Conservation (phyloP, 2,113 vertebrate species). For the Rhea pennata region DNA sequence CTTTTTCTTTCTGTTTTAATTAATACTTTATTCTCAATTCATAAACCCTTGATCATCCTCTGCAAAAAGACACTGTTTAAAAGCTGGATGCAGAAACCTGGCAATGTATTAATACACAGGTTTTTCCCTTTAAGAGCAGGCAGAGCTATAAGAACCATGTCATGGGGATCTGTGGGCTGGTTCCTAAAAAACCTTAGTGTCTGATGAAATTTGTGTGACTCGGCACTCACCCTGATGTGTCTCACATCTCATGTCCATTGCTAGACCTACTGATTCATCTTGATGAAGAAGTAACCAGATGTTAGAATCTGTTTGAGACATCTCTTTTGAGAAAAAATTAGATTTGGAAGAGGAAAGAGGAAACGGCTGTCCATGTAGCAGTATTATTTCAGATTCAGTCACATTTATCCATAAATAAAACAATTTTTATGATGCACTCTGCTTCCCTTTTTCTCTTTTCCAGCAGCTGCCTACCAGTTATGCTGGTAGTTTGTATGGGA, state of each 20-base stretch:
- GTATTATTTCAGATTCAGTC: background rate
- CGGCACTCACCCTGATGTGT: background rate
- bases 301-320: background rate
- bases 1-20: background rate
- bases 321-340: background rate
- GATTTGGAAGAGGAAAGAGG: background rate
- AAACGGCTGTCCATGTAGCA: background rate
- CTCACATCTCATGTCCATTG: background rate
- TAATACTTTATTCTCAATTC: background rate
- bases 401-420: background rate
- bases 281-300: background rate
- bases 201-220: background rate
- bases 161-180: background rate
- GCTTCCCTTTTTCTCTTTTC: background rate
- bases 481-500: background rate
- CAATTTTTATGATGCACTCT: background rate
- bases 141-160: background rate
- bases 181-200: background rate
- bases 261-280: background rate
- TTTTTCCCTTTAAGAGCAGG: background rate
- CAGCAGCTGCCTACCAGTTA: background rate
- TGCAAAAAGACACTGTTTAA: background rate
- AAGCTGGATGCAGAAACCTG: background rate
- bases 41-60: background rate
- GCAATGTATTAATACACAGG: background rate